Percentiles rank a stretch among this genome's conserved stretches.
phyloP scores from a whole-genome alignment of 2,113 vertebrate genomes.

The Ciconia maguari region DNA sequence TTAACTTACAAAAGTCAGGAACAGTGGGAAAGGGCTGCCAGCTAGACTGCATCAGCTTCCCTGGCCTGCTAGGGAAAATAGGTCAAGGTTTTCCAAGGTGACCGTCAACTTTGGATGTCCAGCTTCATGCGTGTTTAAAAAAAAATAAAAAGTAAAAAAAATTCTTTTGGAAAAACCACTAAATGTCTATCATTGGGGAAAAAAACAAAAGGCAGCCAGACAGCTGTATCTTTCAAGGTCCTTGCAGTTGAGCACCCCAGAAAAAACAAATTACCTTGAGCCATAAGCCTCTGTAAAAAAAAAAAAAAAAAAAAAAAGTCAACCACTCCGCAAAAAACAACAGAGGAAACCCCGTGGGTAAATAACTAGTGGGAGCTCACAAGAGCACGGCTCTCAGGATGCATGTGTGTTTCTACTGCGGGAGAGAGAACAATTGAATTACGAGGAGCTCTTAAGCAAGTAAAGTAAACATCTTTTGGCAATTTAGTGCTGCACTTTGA shows the following conservation, averaged over 20 bases:
- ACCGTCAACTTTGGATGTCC: background rate
- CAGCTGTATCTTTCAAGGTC: background rate
- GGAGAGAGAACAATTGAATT: conserved; percentile 62
- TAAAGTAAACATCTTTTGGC: conserved; percentile 65
- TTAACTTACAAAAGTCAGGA: conserved; percentile 28
- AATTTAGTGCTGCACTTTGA: conserved; percentile 60
- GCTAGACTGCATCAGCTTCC: background rate
- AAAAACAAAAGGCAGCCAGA: background rate
- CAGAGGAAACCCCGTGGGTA: background rate
- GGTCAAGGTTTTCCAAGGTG: conserved; percentile 54
- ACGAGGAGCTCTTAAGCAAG: conserved; percentile 55
- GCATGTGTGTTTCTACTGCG: conserved; percentile 34
- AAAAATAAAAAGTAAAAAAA: background rate
- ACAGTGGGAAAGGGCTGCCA: conserved; percentile 8
- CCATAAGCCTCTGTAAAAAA: background rate
- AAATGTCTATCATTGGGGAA: background rate
- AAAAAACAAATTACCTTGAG: background rate
- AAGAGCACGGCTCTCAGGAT: conserved; percentile 41
- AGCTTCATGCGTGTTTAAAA: background rate
- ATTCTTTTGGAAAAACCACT: background rate
- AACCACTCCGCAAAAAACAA: background rate
- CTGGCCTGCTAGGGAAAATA: conserved; percentile 21
- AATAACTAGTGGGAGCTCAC: conserved; percentile 5
- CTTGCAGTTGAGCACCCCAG: background rate
- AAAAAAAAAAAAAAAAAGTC: background rate